These are phyloP conservation scores for Patella pellucida DNA, from an alignment of 2,888 invertebrate species.

Conservation along the genomic window DNA sequence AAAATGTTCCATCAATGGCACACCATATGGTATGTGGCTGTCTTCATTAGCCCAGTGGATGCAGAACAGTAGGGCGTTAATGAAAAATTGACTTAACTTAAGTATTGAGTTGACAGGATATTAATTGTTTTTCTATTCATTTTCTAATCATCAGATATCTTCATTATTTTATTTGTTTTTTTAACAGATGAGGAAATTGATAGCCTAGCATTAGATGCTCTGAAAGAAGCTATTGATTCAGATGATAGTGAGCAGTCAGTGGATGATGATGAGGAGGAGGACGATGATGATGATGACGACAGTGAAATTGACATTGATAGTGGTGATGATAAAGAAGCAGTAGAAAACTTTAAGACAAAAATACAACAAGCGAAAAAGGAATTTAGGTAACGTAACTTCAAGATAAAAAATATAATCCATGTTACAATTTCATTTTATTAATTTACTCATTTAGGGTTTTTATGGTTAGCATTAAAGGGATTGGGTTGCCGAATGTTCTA, in stretches of 20 bases:
- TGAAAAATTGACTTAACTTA: too few species aligned
- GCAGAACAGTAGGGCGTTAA: too few species aligned
- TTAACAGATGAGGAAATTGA: constrained; percentile 22
- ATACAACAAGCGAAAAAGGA: neutral
- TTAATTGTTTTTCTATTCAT: neutral
- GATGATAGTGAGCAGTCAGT: constrained; percentile 21
- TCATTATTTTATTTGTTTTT: neutral
- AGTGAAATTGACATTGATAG: constrained; percentile 11
- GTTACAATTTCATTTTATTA: too few species aligned
- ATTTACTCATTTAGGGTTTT: too few species aligned
- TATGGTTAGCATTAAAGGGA: too few species aligned
- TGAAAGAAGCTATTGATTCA: constrained; percentile 18
- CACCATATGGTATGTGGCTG: too few species aligned
- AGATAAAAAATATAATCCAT: too few species aligned
- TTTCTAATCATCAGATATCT: neutral
- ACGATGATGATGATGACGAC: constrained; percentile 26
- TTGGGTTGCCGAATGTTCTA: too few species aligned
- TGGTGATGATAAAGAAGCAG: constrained; percentile 21
- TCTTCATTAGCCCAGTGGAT: too few species aligned
- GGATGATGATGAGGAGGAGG: constrained; percentile 17
- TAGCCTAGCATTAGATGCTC: neutral
- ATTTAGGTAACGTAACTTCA: neutral
- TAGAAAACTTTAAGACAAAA: constrained; percentile 10
- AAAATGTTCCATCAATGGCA: too few species aligned
- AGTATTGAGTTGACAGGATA: neutral